Evolutionary conservation across 2,113 vertebrate genomes (phyloP), one percentile per base, ranked within the genome.

Genomic region (Monopterus albus): DNA sequence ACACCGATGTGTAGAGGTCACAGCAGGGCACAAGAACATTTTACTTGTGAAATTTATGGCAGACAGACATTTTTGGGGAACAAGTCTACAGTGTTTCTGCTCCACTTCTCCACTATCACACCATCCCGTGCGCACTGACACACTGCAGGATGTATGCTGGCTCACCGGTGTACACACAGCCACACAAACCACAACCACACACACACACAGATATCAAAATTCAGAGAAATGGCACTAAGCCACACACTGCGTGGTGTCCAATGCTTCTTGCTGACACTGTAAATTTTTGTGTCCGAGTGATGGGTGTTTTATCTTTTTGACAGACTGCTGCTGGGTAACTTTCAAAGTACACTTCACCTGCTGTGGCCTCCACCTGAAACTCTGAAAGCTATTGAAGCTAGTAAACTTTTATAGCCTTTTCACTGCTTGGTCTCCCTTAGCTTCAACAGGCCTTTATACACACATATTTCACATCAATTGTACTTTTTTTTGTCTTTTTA

Each of bases 221-320:
- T 72, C 52, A 33, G 46, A 77, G 46, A 76, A 79, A 82, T 49
- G 52, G 58, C 57, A 72, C 76, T 2, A 28, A 74, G 59, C 53
- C 69, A 66, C 76, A 53, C 46, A 20, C 76, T 33, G 72, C 23
- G 52, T 3, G 63, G 36, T 15, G 49, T 72, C 69, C 63, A 67
- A 77, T 65, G 83, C 79, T 9, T 73, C 75, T 49, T 38, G 82
- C 82, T 81, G 85, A 85, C 67, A 58, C 61, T 67, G 72, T 58
- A 74, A 73, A 79, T 85, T 63, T 73, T 52, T 76, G 75, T 69
- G 63, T 72, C 64, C 38, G 31, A 72, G 38, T 74, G 69, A 81
- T 40, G 50, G 21, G 26, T 33, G 68, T 73, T 82, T 86, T 72
- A 62, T 89, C 78, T 78, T 74, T 78, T 14, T 79, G 81, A 86